A percentile compares a stretch with the other conserved stretches of the same genome.
Evolutionary conservation across 2,888 invertebrate species (phyloP).

Genomic region (Himalopsyche anomala): DNA sequence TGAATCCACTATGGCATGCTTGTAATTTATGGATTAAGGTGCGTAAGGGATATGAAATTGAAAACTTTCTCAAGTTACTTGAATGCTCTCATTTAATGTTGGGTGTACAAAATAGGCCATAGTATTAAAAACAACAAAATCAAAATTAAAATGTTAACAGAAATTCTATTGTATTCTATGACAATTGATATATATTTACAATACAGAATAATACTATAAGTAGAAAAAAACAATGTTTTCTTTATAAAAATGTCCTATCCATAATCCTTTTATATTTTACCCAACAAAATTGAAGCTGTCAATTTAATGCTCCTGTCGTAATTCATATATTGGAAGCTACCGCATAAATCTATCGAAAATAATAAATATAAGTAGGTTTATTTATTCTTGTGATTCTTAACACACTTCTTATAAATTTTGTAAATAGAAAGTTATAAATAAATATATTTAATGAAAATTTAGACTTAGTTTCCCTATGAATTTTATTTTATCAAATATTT

Average conservation of each 20-base stretch:
- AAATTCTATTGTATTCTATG: constrained; percentile 71
- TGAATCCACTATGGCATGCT: neutral
- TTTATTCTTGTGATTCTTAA: too few relatives aligned
- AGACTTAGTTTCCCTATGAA: too few relatives aligned
- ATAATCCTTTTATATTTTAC: neutral
- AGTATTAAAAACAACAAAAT: neutral
- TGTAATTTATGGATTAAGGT: neutral
- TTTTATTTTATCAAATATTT: too few relatives aligned
- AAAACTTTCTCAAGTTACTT: neutral
- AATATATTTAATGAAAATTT: too few relatives aligned
- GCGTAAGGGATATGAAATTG: neutral
- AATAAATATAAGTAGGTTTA: too few relatives aligned
- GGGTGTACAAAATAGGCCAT: constrained; percentile 29
- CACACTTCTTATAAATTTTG: too few relatives aligned
- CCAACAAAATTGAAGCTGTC: neutral
- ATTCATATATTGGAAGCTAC: too few relatives aligned
- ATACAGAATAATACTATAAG: constrained; percentile 57
- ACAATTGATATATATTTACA: constrained; percentile 70
- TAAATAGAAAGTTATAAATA: too few relatives aligned
- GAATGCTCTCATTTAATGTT: constrained; percentile 33
- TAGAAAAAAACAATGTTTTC: neutral
- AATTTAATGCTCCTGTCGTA: too few relatives aligned
- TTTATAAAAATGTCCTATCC: neutral
- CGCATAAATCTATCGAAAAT: too few relatives aligned
- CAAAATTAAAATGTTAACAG: constrained; percentile 48